phyloP scores from a whole-genome alignment of 2,888 invertebrate genomes.

The Herminia tarsipennalis region DNA sequence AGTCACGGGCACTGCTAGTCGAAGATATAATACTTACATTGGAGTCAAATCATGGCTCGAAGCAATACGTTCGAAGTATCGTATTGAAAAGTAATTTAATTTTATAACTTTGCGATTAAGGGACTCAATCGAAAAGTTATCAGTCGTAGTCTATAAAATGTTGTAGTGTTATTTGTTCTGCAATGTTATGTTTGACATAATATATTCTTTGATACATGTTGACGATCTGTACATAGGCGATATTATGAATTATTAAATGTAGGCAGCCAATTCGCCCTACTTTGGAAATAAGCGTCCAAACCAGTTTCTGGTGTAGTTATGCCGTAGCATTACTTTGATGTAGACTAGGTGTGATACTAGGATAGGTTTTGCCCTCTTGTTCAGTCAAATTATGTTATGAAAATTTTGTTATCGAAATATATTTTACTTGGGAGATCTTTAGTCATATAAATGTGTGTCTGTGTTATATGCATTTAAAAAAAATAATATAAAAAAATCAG shows the following conservation, averaged over 20 bases:
- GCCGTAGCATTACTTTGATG: conserved; percentile 4
- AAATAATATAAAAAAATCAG: conserved; percentile 37
- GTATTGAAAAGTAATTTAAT: no score
- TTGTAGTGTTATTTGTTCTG: no score
- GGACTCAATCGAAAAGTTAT: no score
- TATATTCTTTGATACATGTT: no score
- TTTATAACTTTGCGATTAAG: no score
- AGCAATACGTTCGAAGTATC: no score
- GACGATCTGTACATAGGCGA: background rate
- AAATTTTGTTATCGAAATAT: conserved; percentile 15
- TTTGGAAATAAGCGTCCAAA: conserved; percentile 3
- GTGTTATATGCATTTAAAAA: conserved; percentile 16
- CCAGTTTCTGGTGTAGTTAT: conserved; percentile 5
- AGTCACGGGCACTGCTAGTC: no score
- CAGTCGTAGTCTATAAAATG: no score
- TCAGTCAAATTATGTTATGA: conserved; percentile 48
- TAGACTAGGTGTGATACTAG: conserved; percentile 35
- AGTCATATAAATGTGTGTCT: conserved; percentile 24
- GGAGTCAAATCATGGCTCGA: no score
- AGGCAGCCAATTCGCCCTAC: conserved; percentile 8
- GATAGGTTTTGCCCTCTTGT: conserved; percentile 66
- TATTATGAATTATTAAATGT: conserved; percentile 1
- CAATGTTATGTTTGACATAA: no score
- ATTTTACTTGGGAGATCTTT: conserved; percentile 44
- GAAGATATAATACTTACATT: no score